Evolutionary conservation across 2,888 invertebrate species (phyloP), one percentile per base, ranked within the genome.

Genomic region (Thymelicus acteon): DNA sequence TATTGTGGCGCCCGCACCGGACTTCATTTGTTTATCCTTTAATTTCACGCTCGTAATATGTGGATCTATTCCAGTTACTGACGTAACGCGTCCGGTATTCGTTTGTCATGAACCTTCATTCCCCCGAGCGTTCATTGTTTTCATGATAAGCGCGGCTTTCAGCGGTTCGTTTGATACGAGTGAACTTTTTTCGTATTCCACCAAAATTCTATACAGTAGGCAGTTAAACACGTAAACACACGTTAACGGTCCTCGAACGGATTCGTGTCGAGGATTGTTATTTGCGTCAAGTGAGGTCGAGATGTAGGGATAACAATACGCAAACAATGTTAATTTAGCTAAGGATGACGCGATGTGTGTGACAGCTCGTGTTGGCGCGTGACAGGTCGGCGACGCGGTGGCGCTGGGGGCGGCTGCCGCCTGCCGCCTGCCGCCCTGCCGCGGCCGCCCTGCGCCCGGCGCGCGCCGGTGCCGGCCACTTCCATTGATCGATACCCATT

Each of bases 1-100:
- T 91, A 91, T 89, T 85, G 87, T 86, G 86, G 87, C 89, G 86
- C 83, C 80, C 86, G 89, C 85, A 83, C 83, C 89, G 79, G 83
- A 86, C 85, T 88, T 90, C 91, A 90, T 92, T 92, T 93, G 93
- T 93, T 93, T 93, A 93, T 93, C 92, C 92, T 92, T 93, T 92
- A 92, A 92, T 93, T 90, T 91, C 89, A 84, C 89, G 87, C 86
- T 80, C 85, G 84, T 82, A 82, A 75, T 83, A 82, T 85, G 86
- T 79, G 84, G 85, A 87, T 90, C 93, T 93, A 92, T 92, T 93
- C 91, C 91, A 87, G 92, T 86, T 89, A 81, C 83, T 90, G 92
- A 92, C 93, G 93, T 84, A 85, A 85, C 79, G 85, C 84, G 87
- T 85, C 88, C 85, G 90, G 79, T 84, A 83, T 86, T 88, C 87